Conservation (phyloP, 2,113 vertebrate species). For the Caranx melampygus region DNA sequence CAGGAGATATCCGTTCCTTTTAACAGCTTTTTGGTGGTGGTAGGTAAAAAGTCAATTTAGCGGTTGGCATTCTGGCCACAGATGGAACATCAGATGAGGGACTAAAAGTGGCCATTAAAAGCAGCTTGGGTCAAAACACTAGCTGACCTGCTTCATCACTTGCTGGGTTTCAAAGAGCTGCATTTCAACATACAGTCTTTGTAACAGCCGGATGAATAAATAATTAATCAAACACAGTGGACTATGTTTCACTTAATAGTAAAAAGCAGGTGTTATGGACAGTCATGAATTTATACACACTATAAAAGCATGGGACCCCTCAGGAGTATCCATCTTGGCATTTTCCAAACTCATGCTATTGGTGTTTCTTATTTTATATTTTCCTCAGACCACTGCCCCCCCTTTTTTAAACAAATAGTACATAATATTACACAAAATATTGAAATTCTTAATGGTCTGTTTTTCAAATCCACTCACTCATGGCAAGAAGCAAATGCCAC, state of each 20-base stretch:
- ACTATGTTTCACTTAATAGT: not conserved
- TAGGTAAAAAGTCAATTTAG: constrained; percentile 10
- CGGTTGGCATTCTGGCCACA: constrained; percentile 39
- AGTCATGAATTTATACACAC: constrained; percentile 6
- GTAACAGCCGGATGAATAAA: constrained; percentile 41
- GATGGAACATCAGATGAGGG: constrained; percentile 40
- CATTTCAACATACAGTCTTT: not conserved
- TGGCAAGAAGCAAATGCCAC: not conserved
- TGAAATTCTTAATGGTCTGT: not conserved
- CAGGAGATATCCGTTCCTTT: constrained; percentile 22
- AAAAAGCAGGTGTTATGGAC: not conserved
- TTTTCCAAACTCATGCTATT: not conserved
- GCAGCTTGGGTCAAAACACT: constrained; percentile 7
- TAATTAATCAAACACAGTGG: constrained; percentile 13
- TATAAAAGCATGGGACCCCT: not conserved
- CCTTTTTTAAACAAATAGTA: too few species aligned
- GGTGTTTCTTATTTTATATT: too few species aligned
- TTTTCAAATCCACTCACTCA: not conserved
- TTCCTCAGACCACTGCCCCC: too few species aligned
- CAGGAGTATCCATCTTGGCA: not conserved
- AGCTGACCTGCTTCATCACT: constrained; percentile 2
- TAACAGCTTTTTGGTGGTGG: constrained; percentile 33
- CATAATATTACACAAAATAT: too few species aligned
- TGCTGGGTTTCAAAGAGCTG: constrained; percentile 17
- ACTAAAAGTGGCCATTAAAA: constrained; percentile 50